Conservation (phyloP, 2,113 vertebrate species). For the Apaloderma vittatum region DNA sequence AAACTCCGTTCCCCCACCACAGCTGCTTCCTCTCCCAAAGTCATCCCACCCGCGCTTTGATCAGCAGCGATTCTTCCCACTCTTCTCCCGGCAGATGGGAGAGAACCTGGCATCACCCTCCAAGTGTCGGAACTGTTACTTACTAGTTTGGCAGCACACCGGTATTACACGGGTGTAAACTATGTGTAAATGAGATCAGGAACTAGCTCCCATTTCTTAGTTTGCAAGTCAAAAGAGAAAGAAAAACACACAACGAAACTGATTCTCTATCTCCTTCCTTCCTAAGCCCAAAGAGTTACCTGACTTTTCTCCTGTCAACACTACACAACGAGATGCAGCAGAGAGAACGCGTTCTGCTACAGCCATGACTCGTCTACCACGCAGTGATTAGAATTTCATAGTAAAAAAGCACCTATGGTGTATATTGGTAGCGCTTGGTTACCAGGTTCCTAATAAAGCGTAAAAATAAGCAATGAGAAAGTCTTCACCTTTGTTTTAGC, state of each 20-base stretch:
- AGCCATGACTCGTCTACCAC: not conserved
- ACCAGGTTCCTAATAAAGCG: not conserved
- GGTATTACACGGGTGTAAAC: not conserved
- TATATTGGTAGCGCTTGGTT: not conserved
- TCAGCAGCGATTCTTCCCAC: not conserved
- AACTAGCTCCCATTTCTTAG: not conserved
- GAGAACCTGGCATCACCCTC: not conserved
- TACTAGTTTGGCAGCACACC: not conserved
- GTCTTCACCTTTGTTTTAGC: slow-evolving; percentile 93
- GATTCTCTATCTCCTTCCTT: not conserved
- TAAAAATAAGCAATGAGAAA: not conserved
- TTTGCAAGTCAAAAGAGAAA: not conserved
- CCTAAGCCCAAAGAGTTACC: not conserved
- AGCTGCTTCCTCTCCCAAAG: slow-evolving; percentile 24
- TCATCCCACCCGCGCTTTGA: not conserved
- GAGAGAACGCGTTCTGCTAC: not conserved
- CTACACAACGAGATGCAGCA: not conserved
- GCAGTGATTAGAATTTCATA: not conserved
- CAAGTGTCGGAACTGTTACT: not conserved
- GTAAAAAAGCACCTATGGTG: not conserved
- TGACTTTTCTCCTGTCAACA: not conserved
- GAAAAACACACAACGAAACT: accelerated
- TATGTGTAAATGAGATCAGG: not conserved
- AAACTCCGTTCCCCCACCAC: not conserved
- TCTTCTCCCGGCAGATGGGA: not conserved